Conservation (phyloP, 2,888 invertebrate genomes). For the Lymantria dispar region DNA sequence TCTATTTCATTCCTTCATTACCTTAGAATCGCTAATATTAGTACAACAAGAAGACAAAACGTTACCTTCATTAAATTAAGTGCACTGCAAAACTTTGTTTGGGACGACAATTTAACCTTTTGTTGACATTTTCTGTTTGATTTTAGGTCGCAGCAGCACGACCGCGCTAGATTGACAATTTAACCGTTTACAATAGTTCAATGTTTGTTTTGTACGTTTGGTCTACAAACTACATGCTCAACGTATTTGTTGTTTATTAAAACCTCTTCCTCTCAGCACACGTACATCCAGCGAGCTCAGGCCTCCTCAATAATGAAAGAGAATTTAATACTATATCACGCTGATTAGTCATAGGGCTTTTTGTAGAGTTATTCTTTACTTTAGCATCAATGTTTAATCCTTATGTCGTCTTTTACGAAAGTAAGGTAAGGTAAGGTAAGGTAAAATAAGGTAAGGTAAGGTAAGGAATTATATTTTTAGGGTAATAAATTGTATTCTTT, state of each 20-base stretch:
- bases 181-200: constrained; percentile 14
- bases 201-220: constrained; percentile 13
- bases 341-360: no score
- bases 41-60: background rate
- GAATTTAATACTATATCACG: no score
- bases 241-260: background rate
- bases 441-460: no score
- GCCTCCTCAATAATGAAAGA: no score
- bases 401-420: no score
- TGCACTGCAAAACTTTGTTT: constrained; percentile 12
- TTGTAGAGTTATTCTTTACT: no score
- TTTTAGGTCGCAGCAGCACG: constrained; percentile 43
- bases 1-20: no score
- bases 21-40: background rate
- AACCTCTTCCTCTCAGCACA: background rate
- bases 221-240: constrained; percentile 1
- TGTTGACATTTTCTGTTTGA: constrained; percentile 47
- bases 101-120: constrained; percentile 30
- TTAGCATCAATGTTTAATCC: no score
- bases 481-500: no score
- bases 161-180: constrained; percentile 44
- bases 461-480: no score
- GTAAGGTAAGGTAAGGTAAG: no score
- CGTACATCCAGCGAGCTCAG: no score
- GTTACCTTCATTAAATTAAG: constrained; percentile 1